Base-by-base conservation (phyloP, 1,140 invertebrate species). In the Penaeus indicus region DNA sequence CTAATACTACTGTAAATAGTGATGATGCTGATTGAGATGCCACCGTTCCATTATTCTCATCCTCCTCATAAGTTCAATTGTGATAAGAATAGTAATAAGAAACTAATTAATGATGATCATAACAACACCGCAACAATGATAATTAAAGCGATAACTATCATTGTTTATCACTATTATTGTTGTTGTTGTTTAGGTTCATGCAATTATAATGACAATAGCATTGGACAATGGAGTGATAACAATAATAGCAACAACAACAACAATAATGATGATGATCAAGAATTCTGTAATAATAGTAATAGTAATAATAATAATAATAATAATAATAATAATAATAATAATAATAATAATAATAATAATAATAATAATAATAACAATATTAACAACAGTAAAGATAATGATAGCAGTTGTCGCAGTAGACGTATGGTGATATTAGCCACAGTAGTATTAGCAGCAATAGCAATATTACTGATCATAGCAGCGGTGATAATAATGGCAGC, bases 191-290 rank as follows among this genome's bases (percentile, higher is more conserved):
- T 16, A 32, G 3, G 21, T 22, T 32, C 18, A n/a, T 72, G 10
- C 16, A n/a, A 22, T 72, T 11, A 72, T 22, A 32, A 22, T 72
- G 18, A 22, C 16, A 72, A 72, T 22, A 72, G 0, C 32, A 25
- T n/a, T 72, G 18, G 11, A 47, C 11, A 54, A 0, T 54, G 32
- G 32, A 54, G 16, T 13, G 10, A 13, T 54, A 54, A 54, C 16
- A 54, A 54, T 54, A 54, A 72, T 72, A 72, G n/a, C n/a, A 72
- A 72, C 11, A 72, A 72, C 18, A 72, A 72, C 32, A 72, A 72
- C 18, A 72, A 72, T 21, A 22, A 72, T 72, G 18, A 21, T 21
- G 18, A 72, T 72, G 18, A 25, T 21, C 3, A 4, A 22, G 11
- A 67, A 22, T 7, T 22, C 25, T n/a, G n/a, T n/a, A n/a, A n/a